A percentile compares a stretch with the other conserved stretches of the same genome.
Evolutionary conservation across 2,113 vertebrate genomes (phyloP).

Genomic region (Cheilinus undulatus): DNA sequence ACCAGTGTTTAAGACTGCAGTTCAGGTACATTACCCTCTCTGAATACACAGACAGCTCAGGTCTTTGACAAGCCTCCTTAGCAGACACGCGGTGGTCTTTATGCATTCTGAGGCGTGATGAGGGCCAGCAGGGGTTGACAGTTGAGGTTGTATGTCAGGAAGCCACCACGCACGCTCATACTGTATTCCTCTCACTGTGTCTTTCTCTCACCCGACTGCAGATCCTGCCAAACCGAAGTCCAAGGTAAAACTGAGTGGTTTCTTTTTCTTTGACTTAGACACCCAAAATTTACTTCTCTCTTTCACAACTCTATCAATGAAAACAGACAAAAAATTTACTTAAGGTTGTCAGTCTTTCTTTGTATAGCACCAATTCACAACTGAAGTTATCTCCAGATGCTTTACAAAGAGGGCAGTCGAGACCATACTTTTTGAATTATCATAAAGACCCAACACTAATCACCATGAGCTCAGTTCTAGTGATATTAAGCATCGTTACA

Average conservation of each 20-base stretch:
- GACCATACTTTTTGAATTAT: no score
- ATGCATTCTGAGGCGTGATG: constrained; percentile 62
- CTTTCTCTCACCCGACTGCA: constrained; percentile 88
- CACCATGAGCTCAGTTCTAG: no score
- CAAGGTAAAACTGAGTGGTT: constrained; percentile 86
- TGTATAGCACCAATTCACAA: no score
- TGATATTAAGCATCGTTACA: no score
- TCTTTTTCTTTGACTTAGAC: constrained; percentile 46
- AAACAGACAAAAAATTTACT: no score
- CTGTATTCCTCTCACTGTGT: constrained; percentile 82
- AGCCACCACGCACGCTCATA: constrained; percentile 63
- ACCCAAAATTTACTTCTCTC: constrained; percentile 17
- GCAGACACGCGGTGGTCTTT: constrained; percentile 50
- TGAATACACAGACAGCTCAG: constrained; percentile 46
- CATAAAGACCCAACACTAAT: no score
- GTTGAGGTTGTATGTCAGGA: constrained; percentile 71
- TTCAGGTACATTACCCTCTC: constrained; percentile 24
- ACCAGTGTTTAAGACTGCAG: constrained; percentile 13
- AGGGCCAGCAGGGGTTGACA: constrained; percentile 71
- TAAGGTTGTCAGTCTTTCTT: no score
- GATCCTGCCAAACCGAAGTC: constrained; percentile 85
- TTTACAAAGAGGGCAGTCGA: no score
- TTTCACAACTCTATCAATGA: neutral
- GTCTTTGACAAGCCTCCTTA: constrained; percentile 56
- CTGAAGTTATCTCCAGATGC: no score